Percentiles rank a stretch among this genome's conserved stretches.
These are phyloP conservation scores for Adoxophyes honmai DNA, from an alignment of 1,140 invertebrate species.

Conservation along the genomic window DNA sequence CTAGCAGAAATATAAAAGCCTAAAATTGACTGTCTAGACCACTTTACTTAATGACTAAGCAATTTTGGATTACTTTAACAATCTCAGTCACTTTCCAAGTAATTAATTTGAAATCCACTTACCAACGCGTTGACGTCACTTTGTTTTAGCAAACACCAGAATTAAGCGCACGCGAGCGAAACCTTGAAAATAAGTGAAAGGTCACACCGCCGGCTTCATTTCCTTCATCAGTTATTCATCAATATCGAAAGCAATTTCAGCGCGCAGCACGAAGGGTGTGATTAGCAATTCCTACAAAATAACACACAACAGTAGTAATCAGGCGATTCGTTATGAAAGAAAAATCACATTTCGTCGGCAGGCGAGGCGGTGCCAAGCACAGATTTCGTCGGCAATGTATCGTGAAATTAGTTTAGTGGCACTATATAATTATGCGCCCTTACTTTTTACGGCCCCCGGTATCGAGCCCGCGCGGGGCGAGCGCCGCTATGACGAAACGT, in stretches of 20 bases:
- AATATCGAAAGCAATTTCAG: constrained; percentile 35
- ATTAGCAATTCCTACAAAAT: constrained; percentile 71
- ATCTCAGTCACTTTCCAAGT: too few species aligned
- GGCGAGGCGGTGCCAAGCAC: constrained; percentile 71
- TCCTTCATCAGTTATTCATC: constrained; percentile 39
- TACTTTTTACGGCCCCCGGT: constrained; percentile 59
- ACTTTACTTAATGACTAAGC: too few species aligned
- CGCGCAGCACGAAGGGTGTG: constrained; percentile 31
- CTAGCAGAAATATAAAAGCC: too few species aligned
- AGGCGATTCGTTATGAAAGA: constrained; percentile 52
- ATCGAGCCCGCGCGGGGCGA: neutral
- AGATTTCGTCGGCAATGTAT: constrained; percentile 76
- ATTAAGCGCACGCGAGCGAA: constrained; percentile 13
- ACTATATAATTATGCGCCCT: constrained; percentile 73
- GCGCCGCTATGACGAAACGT: constrained; percentile 70
- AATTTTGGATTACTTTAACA: too few species aligned
- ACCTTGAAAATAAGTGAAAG: constrained; percentile 29
- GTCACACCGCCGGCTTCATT: constrained; percentile 25
- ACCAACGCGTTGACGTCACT: neutral
- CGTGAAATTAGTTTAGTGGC: constrained; percentile 76
- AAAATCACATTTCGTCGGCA: constrained; percentile 64
- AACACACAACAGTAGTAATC: constrained; percentile 71
- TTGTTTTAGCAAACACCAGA: neutral
- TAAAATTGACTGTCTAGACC: too few species aligned
- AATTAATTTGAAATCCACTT: neutral